phyloP scores from a whole-genome alignment of 2,888 invertebrate species.

The Graphium colonna region DNA sequence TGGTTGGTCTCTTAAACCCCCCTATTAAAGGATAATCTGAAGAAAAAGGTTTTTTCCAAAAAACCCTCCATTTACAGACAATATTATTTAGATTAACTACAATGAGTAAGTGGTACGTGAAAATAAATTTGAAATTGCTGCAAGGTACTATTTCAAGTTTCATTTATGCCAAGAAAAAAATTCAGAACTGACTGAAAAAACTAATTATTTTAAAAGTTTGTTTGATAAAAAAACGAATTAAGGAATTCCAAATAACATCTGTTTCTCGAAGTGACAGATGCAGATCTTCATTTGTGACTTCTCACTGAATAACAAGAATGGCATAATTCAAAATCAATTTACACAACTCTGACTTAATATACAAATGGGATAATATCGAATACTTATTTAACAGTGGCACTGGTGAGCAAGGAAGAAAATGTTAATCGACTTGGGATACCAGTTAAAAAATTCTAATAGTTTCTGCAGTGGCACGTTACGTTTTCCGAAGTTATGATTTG shows the following conservation, averaged over 20 bases:
- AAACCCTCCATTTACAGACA: no score
- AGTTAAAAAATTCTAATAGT: constrained; percentile 19
- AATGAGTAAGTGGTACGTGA: no score
- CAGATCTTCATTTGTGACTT: not conserved
- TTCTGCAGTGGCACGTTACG: constrained; percentile 11
- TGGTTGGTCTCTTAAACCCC: no score
- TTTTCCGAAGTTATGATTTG: no score
- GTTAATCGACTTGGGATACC: constrained; percentile 10
- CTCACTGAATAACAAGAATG: not conserved
- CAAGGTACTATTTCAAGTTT: no score
- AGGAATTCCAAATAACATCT: not conserved
- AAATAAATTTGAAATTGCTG: no score
- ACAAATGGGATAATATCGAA: constrained; percentile 12
- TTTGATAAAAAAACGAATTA: not conserved
- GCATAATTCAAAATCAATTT: constrained; percentile 14
- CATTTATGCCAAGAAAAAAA: no score
- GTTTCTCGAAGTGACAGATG: not conserved
- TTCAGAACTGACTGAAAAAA: no score
- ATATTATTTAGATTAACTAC: no score
- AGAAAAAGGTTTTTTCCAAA: no score
- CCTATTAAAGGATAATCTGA: no score
- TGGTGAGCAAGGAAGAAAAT: constrained; percentile 14
- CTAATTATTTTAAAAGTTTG: no score
- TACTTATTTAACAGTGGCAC: constrained; percentile 9
- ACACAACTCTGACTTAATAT: constrained; percentile 7